Evolutionary conservation across 2,113 vertebrate species (phyloP).

Genomic region (Sylvilagus bachmani): DNA sequence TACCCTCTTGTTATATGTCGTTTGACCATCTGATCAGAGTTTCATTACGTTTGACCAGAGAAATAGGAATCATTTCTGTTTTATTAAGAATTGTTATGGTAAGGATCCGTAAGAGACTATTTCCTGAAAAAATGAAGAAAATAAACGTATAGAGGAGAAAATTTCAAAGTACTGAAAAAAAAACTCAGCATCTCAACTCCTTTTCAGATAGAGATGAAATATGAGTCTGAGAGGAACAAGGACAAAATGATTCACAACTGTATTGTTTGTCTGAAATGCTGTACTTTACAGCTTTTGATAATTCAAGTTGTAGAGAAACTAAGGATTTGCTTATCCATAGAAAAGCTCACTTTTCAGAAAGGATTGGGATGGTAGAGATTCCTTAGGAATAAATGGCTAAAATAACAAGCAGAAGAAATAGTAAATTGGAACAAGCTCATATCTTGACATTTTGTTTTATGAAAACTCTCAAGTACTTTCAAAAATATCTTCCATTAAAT

Average conservation of each 20-base stretch:
- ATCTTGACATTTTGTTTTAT: constrained; percentile 26
- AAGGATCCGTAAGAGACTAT: constrained; percentile 48
- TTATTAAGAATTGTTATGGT: background rate
- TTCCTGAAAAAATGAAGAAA: constrained; percentile 44
- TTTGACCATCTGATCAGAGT: no score
- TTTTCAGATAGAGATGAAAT: constrained; percentile 32
- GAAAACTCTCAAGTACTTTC: constrained; percentile 32
- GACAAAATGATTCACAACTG: background rate
- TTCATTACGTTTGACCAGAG: background rate
- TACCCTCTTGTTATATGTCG: no score
- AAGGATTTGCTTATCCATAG: background rate
- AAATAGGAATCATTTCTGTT: constrained; percentile 11
- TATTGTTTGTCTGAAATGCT: constrained; percentile 46
- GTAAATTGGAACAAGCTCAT: constrained; percentile 44
- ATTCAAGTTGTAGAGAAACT: background rate
- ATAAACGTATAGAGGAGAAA: background rate
- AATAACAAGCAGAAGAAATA: constrained; percentile 34
- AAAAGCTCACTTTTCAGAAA: background rate
- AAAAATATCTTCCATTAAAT: constrained; percentile 50
- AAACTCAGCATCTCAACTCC: background rate
- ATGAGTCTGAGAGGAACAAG: constrained; percentile 9
- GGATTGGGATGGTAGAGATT: background rate
- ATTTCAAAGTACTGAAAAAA: constrained; percentile 29
- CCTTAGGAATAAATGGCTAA: background rate
- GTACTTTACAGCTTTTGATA: background rate